phyloP scores from a whole-genome alignment of 2,113 vertebrate genomes.

The Diphyllodes magnificus region DNA sequence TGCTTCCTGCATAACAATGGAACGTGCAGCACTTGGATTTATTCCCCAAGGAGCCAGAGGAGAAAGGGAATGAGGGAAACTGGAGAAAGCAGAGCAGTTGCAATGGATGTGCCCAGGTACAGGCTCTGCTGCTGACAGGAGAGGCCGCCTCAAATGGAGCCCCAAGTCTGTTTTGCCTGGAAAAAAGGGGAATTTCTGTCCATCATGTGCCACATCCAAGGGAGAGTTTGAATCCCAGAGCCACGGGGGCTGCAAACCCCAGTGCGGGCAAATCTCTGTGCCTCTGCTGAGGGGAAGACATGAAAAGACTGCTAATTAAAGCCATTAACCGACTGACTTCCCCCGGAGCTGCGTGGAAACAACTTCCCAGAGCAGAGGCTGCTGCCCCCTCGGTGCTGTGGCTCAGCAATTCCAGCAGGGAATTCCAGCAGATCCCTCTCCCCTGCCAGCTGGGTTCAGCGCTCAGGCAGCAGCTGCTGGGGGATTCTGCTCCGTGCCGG shows the following conservation, averaged over 20 bases:
- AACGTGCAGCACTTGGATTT: not conserved
- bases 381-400: not conserved
- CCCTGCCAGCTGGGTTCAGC: not conserved
- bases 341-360: not conserved
- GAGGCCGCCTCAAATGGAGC: not conserved
- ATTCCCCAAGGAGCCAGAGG: not conserved
- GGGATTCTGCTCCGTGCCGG: not conserved
- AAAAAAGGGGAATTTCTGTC: not conserved
- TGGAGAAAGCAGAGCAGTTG: not conserved
- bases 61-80: not conserved
- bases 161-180: not conserved
- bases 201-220: not conserved
- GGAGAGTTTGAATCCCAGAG: not conserved
- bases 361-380: not conserved
- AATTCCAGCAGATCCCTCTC: not conserved
- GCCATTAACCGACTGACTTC: not conserved
- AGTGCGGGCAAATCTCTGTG: rapidly evolving
- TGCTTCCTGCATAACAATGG: not conserved
- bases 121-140: not conserved
- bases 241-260: not conserved
- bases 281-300: not conserved
- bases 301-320: conserved; percentile 22
- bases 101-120: not conserved
- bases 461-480: not conserved
- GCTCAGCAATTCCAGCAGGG: not conserved